These are phyloP conservation scores for Suricata suricatta DNA, from an alignment of 2,113 vertebrate genomes.

Conservation along the genomic window DNA sequence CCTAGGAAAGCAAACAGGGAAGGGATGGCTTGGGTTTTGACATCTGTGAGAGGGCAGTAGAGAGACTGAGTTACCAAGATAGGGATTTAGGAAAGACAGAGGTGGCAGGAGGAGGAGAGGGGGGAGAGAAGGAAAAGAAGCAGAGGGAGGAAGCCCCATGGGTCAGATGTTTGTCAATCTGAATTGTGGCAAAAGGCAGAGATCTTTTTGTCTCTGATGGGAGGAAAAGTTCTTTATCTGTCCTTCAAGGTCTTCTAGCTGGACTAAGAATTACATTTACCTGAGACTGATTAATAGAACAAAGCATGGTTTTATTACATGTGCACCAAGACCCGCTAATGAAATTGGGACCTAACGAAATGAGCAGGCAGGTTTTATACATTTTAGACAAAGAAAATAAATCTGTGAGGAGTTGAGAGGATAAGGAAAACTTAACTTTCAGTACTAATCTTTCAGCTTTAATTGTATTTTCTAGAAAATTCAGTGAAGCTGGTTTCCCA, in stretches of 20 bases:
- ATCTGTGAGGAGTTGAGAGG: background rate
- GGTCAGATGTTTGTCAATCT: conserved; percentile 9
- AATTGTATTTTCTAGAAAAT: conserved; percentile 51
- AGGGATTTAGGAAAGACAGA: background rate
- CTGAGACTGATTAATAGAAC: background rate
- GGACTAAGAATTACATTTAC: background rate
- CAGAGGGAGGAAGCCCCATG: background rate
- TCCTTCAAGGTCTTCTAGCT: background rate
- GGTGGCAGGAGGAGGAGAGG: background rate
- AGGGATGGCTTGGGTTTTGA: background rate
- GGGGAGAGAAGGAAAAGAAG: background rate
- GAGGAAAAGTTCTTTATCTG: background rate
- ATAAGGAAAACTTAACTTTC: background rate
- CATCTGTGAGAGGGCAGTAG: background rate
- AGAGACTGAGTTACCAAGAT: background rate
- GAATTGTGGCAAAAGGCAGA: background rate
- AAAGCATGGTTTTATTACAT: background rate
- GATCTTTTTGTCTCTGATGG: background rate
- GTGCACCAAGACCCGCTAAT: background rate
- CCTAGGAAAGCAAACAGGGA: background rate
- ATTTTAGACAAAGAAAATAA: background rate
- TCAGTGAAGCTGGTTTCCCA: conserved; percentile 18
- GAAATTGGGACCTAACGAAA: background rate
- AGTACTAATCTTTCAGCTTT: conserved; percentile 47
- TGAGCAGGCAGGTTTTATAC: background rate